Base-by-base conservation (phyloP, 2,888 invertebrate genomes). In the Petrolisthes manimaculis region DNA sequence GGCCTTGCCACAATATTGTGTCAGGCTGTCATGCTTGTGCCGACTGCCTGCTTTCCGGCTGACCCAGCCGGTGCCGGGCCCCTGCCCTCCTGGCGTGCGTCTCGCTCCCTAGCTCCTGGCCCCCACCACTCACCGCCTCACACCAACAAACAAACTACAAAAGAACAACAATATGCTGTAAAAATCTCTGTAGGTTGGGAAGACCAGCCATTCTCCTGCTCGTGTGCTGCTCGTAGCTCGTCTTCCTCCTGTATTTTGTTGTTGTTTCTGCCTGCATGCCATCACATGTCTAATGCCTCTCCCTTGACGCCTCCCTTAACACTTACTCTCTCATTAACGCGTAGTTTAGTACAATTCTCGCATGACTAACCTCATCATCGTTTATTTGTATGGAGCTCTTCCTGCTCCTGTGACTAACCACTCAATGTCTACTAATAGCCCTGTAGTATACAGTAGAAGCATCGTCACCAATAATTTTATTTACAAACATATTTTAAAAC, bases 181-280 rank as follows among this genome's bases (percentile, higher is more conserved):
- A 88, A 89, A 89, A 89, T 89, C 89, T 89, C 89, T 89, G 89
- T 89, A 89, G 89, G 89, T 89, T 89, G 89, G 88, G 80, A 84
- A 84, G 37, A 61, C 88, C 88, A 88, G 88, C 88, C 88, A 88
- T 67, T 21, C 84, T 84, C 21, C 84, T 21, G 83, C 86, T 83
- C 79, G 71, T 51, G 53, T 83, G 83, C 79, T 74, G 83, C 80
- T 84, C 77, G 54, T 67, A 74, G 8, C 56, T 77, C 61, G 53
- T 24, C 37, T 53, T 67, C 14, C 55, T 80, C n/a, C 71, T 77
- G 53, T 56, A 82, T 21, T 61, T 67, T 51, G 12, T 82, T 75
- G 81, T 69, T 81, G 67, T 77, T 74, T 54, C 75, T 69, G 24
- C 12, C 78, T 51, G 77, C 69, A 37, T n/a, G n/a, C n/a, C n/a